Evolutionary conservation across 1,140 invertebrate species (phyloP).

Genomic region (Saccostrea glomerata): DNA sequence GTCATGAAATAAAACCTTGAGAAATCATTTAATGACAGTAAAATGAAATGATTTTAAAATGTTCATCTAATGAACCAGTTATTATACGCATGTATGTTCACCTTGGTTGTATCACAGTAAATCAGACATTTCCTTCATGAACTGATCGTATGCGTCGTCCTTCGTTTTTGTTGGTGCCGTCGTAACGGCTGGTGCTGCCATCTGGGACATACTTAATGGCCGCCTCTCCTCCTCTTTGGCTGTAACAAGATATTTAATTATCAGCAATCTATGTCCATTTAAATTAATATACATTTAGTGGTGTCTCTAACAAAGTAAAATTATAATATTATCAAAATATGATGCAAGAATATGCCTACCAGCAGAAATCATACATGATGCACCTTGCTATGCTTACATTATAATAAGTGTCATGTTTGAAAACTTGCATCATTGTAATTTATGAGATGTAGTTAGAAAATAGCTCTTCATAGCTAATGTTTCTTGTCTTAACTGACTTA

Average conservation of each 20-base stretch:
- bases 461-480: too few species aligned
- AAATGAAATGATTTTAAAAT: background rate
- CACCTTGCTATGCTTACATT: too few species aligned
- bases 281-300: too few species aligned
- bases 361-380: too few species aligned
- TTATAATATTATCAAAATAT: too few species aligned
- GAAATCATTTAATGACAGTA: background rate
- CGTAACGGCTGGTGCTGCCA: slow-evolving; percentile 65
- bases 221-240: slow-evolving; percentile 73
- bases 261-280: background rate
- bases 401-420: too few species aligned
- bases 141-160: slow-evolving; percentile 98
- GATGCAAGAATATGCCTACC: too few species aligned
- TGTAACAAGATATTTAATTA: slow-evolving; percentile 48
- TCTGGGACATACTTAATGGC: slow-evolving; percentile 58
- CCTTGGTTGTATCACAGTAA: slow-evolving; percentile 84
- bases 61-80: background rate
- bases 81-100: background rate
- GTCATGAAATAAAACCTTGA: background rate
- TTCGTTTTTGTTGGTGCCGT: slow-evolving; percentile 86
- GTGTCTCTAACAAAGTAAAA: too few species aligned
- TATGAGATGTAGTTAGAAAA: too few species aligned
- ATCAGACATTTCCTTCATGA: slow-evolving; percentile 99
- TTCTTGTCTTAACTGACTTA: too few species aligned
- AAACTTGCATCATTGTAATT: background rate